Base-by-base conservation (phyloP, 2,797 vertebrate genomes). In the Oreochromis grahami region DNA sequence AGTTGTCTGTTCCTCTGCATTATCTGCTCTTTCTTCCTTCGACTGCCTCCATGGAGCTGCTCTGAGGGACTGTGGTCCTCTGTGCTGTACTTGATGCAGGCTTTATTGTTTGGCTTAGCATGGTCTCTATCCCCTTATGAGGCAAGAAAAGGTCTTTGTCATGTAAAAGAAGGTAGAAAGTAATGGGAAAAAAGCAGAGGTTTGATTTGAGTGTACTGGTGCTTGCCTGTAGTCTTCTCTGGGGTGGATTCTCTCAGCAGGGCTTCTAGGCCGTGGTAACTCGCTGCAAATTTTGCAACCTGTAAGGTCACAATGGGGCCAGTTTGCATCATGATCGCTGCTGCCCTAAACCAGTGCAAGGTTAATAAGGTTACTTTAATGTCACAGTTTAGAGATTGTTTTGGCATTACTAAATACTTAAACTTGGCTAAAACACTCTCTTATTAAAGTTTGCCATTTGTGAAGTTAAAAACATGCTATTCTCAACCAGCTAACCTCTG, bases 231-330 rank as follows among this genome's bases (percentile, higher is more conserved):
- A 52, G 95, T 95, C 88, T 94, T 95, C 84, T 96, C 94, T 29
- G 96, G 93, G 24, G 95, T 93, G 3, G 95, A 94, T 78, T 97
- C 96, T 77, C 95, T 96, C 90, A 99, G 96, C 76, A 98, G 92
- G n/a, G 96, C 97, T 70, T 95, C 97, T 38, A 99, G 94, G 53
- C 98, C 98, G 83, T 98, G 97, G 83, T 96, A 97, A 91, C 97
- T 97, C 26, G 98, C 98, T 81, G 96, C 98, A 88, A 96, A 97
- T 92, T 98, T 99, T 55, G 96, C 97, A n/a, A 98, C 97, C 92
- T 97, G 95, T 45, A 99, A 93, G 3, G 96, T 98, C 80, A 99
- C 97, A 65, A 98, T 96, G 2, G 98, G 96, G 79, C 98, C 97
- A 0, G 98, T 99, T 86, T 97, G 97, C 82, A 97, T 97, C 97